Base-by-base conservation (phyloP, 2,113 vertebrate genomes). In the Podarcis raffonei region DNA sequence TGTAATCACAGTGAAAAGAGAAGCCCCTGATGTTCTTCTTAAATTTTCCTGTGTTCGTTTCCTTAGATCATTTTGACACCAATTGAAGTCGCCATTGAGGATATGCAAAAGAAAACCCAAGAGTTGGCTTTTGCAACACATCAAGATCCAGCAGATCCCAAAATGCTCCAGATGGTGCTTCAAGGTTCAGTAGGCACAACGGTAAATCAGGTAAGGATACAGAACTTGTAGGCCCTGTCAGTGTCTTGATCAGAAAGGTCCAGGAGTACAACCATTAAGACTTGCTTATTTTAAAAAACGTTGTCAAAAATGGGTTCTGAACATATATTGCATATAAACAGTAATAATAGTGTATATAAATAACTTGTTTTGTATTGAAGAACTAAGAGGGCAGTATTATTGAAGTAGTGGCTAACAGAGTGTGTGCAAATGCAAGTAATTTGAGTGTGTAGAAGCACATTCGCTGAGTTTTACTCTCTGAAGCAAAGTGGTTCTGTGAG, bases 131-230 rank as follows among this genome's bases (percentile, higher is more conserved):
- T 99, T 80, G 99, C 99, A 86, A 99, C 99, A 62, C 99, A 99
- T 94, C 99, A 99, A 93, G 98, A 99, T 90, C 99, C 99, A 16
- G 97, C 99, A 1, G 99, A 99, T 86, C 99, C 98, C 84, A 99
- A 99, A 96, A 99, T 99, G 99, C 96, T 99, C 89, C 99, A 99
- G 96, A 99, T 99, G 99, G 99, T 99, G 59, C 97, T 99, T 12
- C 99, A 99, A 92, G 99, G 99, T n/a, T 99, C 99, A 89, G 99
- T 99, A 90, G 99, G 99, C 90, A 99, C 99, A n/a, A 99, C 99
- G 4, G 99, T 99, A 84, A 99, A 99, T 94, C 99, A 99, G 98
- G 99, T 99, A 87, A 89, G 93, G 85, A 86, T 79, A 78, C 25
- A 39, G 4, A 84, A 16, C 86, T 69, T 18, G 77, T 27, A 30